Conservation (phyloP, 2,113 vertebrate genomes). For the Urocynchramus pylzowi region DNA sequence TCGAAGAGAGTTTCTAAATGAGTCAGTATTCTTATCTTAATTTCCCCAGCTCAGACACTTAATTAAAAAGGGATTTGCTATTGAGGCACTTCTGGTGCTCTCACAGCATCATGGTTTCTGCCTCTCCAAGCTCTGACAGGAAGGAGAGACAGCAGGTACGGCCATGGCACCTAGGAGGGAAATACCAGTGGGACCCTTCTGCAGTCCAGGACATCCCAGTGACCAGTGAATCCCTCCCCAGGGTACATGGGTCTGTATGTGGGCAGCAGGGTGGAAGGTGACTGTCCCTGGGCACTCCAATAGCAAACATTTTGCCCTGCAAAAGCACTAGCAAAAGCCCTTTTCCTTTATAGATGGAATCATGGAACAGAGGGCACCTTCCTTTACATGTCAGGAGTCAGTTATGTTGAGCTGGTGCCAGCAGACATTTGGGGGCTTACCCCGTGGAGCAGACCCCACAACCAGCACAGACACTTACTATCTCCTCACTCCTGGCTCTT, state of each 20-base stretch:
- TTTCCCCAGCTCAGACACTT: background rate
- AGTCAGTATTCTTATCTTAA: background rate
- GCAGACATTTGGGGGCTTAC: background rate
- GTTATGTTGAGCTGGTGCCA: background rate
- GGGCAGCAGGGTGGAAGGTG: background rate
- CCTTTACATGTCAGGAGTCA: background rate
- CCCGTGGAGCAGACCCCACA: fast-evolving
- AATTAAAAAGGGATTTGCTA: background rate
- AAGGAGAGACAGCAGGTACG: background rate
- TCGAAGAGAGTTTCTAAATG: background rate
- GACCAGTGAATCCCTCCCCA: background rate
- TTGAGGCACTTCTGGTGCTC: background rate
- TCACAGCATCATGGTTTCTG: background rate
- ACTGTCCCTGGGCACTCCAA: background rate
- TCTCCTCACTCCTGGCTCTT: background rate
- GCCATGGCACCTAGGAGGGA: background rate
- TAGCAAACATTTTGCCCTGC: background rate
- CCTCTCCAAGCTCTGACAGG: background rate
- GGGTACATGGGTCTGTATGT: fast-evolving
- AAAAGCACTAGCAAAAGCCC: background rate
- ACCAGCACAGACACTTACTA: background rate
- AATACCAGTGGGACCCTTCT: background rate
- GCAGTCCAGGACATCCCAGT: background rate
- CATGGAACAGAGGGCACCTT: background rate
- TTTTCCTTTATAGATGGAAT: background rate